Percentiles rank a stretch among this genome's conserved stretches.
Conservation (phyloP, 1,140 invertebrate species). For the Artemia franciscana region DNA sequence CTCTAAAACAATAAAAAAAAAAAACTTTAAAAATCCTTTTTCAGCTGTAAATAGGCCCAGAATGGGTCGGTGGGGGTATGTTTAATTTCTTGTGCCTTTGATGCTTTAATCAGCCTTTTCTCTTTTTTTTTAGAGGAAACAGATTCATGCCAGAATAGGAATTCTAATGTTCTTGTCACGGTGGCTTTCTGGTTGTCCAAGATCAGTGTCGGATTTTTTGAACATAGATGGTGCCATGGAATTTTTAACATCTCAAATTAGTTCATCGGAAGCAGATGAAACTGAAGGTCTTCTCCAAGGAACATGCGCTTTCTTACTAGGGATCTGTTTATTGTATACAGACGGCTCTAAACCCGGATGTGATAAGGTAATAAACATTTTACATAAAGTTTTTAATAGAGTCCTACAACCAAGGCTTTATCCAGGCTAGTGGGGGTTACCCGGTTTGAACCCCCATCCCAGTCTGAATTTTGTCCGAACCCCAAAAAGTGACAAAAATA, state of each 20-base stretch:
- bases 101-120: too few relatives aligned
- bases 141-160: conserved; percentile 70
- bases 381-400: too few relatives aligned
- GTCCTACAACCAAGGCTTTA: too few relatives aligned
- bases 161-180: conserved; percentile 68
- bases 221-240: conserved; percentile 59
- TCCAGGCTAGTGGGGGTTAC: too few relatives aligned
- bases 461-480: too few relatives aligned
- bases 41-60: too few relatives aligned
- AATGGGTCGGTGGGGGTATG: too few relatives aligned
- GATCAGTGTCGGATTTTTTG: conserved; percentile 61
- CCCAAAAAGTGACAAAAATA: too few relatives aligned
- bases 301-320: conserved; percentile 79
- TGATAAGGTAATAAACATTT: conserved; percentile 39
- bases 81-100: too few relatives aligned
- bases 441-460: too few relatives aligned
- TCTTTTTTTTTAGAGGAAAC: conserved; percentile 37
- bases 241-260: conserved; percentile 40
- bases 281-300: conserved; percentile 68
- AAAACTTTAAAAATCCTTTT: too few relatives aligned
- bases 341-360: conserved; percentile 58
- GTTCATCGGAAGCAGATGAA: conserved; percentile 57
- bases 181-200: conserved; percentile 66
- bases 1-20: too few relatives aligned
- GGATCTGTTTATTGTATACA: conserved; percentile 76